Conservation (phyloP, 1,140 invertebrate genomes). For the Lasioglossum baleicum region DNA sequence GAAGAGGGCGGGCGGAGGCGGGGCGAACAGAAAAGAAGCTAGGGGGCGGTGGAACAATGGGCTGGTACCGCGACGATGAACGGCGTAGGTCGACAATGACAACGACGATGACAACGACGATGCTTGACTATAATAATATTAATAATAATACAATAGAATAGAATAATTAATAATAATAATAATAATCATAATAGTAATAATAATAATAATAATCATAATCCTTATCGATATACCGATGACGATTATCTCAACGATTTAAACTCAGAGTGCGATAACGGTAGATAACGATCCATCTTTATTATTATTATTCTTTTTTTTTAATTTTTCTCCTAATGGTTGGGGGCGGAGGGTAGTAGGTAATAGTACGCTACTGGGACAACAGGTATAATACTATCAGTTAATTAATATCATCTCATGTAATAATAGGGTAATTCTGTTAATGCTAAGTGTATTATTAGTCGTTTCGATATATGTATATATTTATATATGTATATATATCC, state of each 20-base stretch:
- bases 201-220: constrained; percentile 53
- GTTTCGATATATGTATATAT: constrained; percentile 24
- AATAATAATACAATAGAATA: constrained; percentile 44
- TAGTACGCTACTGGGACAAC: constrained; percentile 52
- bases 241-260: constrained; percentile 54
- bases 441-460: constrained; percentile 44
- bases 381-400: constrained; percentile 66
- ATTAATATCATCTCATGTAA: constrained; percentile 56
- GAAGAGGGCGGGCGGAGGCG: neutral
- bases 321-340: neutral
- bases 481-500: constrained; percentile 33
- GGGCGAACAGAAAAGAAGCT: neutral
- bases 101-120: constrained; percentile 43
- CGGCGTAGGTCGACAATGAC: constrained; percentile 30
- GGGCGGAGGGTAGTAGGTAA: constrained; percentile 3
- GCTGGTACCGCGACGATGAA: constrained; percentile 27
- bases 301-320: constrained; percentile 16
- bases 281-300: constrained; percentile 41
- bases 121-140: constrained; percentile 40
- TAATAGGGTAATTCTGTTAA: constrained; percentile 50
- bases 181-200: constrained; percentile 23
- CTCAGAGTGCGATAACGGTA: constrained; percentile 48
- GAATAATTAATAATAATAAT: constrained; percentile 27
- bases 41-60: constrained; percentile 1
- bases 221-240: constrained; percentile 49